Percentiles rank a stretch among this genome's conserved stretches.
Evolutionary conservation across 2,797 vertebrate species (phyloP).

Genomic region (Sebastes kiyomatsui): DNA sequence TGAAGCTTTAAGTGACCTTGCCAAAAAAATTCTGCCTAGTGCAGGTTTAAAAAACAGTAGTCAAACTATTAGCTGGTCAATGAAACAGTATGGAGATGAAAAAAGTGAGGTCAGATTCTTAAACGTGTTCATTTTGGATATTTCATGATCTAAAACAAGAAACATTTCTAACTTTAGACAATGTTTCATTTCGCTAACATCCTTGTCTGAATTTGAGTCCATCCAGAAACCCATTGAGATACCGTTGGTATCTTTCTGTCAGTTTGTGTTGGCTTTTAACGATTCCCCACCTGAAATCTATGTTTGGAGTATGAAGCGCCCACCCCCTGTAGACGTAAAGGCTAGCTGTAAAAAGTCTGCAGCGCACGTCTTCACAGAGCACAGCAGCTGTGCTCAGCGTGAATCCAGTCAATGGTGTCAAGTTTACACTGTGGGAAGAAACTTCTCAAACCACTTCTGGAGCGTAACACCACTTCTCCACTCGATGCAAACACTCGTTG

Average conservation of each 20-base stretch:
- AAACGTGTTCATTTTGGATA: no score
- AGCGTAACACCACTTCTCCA: neutral
- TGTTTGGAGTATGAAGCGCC: neutral
- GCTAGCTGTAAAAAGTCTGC: neutral
- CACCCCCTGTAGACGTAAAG: neutral
- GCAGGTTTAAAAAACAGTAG: neutral
- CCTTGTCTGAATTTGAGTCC: neutral
- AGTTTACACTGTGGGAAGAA: conserved; percentile 8
- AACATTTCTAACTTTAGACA: neutral
- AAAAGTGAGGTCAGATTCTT: no score
- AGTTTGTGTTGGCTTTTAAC: neutral
- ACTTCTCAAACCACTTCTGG: neutral
- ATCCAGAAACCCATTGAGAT: neutral
- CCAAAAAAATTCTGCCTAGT: no score
- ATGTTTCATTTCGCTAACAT: neutral
- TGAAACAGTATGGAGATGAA: neutral
- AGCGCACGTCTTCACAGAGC: neutral
- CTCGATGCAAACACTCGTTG: neutral
- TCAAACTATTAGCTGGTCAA: neutral
- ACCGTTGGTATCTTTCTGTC: neutral
- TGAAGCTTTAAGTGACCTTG: no score
- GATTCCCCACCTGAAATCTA: neutral
- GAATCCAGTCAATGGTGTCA: neutral
- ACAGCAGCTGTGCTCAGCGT: conserved; percentile 28
- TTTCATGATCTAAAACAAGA: neutral